Conservation (phyloP, 2,888 invertebrate species). For the Tachystola acroxantha region DNA sequence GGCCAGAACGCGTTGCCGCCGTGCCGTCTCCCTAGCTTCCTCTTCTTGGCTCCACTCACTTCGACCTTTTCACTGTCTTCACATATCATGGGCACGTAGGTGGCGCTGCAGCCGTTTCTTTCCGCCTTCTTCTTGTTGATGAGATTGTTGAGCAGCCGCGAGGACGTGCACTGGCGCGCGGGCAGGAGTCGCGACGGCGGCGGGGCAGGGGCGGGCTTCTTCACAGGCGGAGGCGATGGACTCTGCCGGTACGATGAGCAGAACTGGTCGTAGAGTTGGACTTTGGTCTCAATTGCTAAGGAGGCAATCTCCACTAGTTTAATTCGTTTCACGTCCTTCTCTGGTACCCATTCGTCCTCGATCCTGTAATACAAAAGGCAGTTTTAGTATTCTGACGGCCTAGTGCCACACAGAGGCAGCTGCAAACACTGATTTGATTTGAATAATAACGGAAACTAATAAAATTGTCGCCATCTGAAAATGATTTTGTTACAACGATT, state of each 20-base stretch:
- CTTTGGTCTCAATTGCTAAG: constrained; percentile 69
- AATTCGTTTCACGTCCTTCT: constrained; percentile 81
- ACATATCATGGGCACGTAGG: constrained; percentile 31
- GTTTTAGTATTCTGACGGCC: constrained; percentile 11
- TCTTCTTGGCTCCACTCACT: constrained; percentile 61
- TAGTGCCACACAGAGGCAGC: constrained; percentile 59
- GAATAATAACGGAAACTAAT: constrained; percentile 2
- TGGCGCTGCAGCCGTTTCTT: constrained; percentile 26
- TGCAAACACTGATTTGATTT: constrained; percentile 53
- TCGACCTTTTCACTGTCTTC: constrained; percentile 25
- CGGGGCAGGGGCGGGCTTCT: constrained; percentile 14
- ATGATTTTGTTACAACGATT: constrained; percentile 12
- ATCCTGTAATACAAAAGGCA: constrained; percentile 75
- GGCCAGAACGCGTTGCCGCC: constrained; percentile 69
- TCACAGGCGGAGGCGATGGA: constrained; percentile 23
- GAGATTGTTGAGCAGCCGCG: constrained; percentile 48
- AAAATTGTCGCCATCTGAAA: constrained; percentile 23
- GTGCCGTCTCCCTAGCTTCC: constrained; percentile 60
- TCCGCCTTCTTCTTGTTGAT: constrained; percentile 39
- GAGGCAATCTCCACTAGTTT: constrained; percentile 79
- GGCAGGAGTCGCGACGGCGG: constrained; percentile 26
- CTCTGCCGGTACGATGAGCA: constrained; percentile 49
- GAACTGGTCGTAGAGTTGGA: constrained; percentile 72
- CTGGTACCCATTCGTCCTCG: constrained; percentile 92
- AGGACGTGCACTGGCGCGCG: constrained; percentile 49